Conservation (phyloP, 2,113 vertebrate species). For the Pithys albifrons region DNA sequence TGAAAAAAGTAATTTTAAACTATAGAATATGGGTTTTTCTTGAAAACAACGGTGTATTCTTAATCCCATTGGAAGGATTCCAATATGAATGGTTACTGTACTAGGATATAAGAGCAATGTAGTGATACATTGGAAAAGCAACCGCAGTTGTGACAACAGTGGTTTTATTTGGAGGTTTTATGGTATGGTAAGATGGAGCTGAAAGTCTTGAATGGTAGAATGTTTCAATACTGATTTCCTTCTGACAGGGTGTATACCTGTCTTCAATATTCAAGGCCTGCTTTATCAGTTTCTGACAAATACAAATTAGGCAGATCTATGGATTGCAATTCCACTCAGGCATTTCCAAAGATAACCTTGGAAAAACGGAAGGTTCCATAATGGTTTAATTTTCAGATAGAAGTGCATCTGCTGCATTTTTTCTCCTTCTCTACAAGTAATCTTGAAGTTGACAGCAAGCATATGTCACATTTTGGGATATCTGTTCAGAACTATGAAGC, state of each 20-base stretch:
- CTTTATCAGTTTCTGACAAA: background rate
- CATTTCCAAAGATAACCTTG: background rate
- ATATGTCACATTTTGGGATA: background rate
- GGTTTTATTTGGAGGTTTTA: background rate
- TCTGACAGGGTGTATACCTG: accelerated
- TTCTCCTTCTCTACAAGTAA: background rate
- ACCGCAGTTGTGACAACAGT: background rate
- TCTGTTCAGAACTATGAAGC: background rate
- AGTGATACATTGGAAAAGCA: background rate
- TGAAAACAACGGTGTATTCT: background rate
- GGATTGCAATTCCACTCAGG: background rate
- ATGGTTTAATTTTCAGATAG: background rate
- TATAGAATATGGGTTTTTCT: background rate
- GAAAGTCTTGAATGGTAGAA: background rate
- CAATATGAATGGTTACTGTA: background rate
- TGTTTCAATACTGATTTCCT: background rate
- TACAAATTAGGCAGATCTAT: background rate
- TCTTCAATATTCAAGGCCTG: background rate
- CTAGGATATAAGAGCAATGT: background rate
- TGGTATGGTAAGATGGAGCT: background rate
- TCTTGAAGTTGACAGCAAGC: background rate
- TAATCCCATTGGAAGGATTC: background rate
- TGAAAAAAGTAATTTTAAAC: background rate
- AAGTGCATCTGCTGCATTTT: background rate
- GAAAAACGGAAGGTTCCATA: background rate